Evolutionary conservation across 2,113 vertebrate species (phyloP).

Genomic region (Xenopus laevis): DNA sequence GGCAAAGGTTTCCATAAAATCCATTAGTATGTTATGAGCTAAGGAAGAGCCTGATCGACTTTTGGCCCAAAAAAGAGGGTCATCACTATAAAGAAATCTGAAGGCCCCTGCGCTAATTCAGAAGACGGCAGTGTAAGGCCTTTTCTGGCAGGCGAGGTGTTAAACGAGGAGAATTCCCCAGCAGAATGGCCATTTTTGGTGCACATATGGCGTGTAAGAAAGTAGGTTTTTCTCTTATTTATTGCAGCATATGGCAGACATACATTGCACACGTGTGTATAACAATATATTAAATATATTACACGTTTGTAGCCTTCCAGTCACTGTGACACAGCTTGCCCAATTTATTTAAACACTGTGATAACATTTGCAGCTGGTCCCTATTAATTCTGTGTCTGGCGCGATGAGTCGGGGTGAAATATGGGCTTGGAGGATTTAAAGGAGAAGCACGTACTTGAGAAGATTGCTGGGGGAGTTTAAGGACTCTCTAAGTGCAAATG

Average conservation of each 20-base stretch:
- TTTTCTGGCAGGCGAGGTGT: background rate
- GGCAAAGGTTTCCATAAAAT: too few species aligned
- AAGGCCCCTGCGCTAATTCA: background rate
- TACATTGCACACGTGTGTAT: conserved; percentile 17
- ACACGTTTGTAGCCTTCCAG: background rate
- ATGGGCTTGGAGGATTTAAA: background rate
- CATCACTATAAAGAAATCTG: too few species aligned
- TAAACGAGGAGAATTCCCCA: conserved; percentile 8
- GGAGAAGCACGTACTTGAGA: background rate
- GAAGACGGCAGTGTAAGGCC: background rate
- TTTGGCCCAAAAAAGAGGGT: too few species aligned
- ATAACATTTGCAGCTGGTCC: conserved; percentile 19
- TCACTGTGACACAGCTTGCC: background rate
- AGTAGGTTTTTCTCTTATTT: conserved; percentile 3
- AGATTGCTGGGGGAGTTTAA: too few species aligned
- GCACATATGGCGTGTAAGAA: conserved; percentile 19
- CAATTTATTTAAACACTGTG: conserved; percentile 9
- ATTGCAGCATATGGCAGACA: conserved; percentile 30
- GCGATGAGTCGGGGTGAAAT: background rate
- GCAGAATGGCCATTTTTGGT: background rate
- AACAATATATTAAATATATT: conserved; percentile 17
- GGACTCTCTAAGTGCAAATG: too few species aligned
- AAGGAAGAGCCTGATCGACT: too few species aligned
- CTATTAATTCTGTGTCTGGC: conserved; percentile 6
- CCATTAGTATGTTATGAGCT: too few species aligned